Percentiles rank a stretch among this genome's conserved stretches.
Evolutionary conservation across 2,888 invertebrate species (phyloP).

Genomic region (Blastobasis lacticolella): DNA sequence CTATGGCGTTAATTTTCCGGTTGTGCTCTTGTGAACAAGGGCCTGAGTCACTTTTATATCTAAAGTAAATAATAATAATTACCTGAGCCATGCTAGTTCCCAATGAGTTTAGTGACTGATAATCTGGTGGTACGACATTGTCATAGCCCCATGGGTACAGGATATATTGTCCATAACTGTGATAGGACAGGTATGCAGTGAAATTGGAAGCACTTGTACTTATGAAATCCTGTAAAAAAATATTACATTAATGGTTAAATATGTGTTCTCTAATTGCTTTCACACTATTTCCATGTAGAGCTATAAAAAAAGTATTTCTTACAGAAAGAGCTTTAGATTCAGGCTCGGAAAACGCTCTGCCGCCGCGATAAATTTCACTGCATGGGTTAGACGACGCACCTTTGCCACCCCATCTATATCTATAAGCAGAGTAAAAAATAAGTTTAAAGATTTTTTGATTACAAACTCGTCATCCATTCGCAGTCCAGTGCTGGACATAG

Average conservation of each 20-base stretch:
- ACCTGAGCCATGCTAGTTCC: conserved; percentile 81
- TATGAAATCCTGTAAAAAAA: conserved; percentile 57
- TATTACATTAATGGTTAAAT: neutral
- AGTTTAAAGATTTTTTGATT: too few relatives aligned
- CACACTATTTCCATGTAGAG: too few relatives aligned
- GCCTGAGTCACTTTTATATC: too few relatives aligned
- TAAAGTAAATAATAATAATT: conserved; percentile 9
- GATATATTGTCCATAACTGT: conserved; percentile 90
- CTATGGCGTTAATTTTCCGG: too few relatives aligned
- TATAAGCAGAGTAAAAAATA: conserved; percentile 23
- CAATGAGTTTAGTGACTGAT: conserved; percentile 79
- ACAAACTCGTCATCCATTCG: too few relatives aligned
- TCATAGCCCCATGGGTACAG: conserved; percentile 92
- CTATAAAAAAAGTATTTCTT: conserved; percentile 21
- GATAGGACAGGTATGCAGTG: conserved; percentile 84
- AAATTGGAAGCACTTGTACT: conserved; percentile 68
- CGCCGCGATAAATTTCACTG: conserved; percentile 87
- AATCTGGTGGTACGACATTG: conserved; percentile 79
- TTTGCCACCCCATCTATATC: conserved; percentile 89
- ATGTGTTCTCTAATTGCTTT: too few relatives aligned
- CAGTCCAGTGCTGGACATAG: too few relatives aligned
- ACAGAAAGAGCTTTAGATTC: conserved; percentile 81
- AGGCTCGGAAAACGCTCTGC: conserved; percentile 89
- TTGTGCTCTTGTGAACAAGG: too few relatives aligned
- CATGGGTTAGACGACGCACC: conserved; percentile 89